Evolutionary conservation across 2,888 invertebrate species (phyloP), one percentile per base, ranked within the genome.

Genomic region (Syrista parreyssii): DNA sequence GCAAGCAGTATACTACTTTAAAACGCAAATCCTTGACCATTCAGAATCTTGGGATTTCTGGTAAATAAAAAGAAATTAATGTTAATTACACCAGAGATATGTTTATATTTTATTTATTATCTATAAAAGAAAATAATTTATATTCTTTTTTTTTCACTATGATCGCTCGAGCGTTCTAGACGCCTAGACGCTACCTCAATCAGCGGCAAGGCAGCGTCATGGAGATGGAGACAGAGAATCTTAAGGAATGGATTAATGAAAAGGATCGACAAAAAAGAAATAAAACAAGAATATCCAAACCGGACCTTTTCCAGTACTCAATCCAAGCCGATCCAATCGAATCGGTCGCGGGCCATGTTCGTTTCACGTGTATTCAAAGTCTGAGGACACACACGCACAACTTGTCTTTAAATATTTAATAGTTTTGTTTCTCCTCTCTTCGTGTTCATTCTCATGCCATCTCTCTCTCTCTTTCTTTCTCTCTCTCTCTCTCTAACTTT

Each of bases 401-500:
- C 33, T 36, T 33, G 74, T 31, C 71, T 71, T 71, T 71, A 71
- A 71, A 71, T 71, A 71, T 71, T 71, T 33, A 71, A 15, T 74
- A 74, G 74, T 35, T 36, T 74, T 74, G 33, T 15, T 74, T 74
- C 74, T 31, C 30, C 23, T 55, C 23, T 32, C 71, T 11, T 71
- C 71, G 12, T 32, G 31, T 15, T 11, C 71, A 15, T 31, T 23
- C 32, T 71, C 71, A 15, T 31, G 32, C 31, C 32, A 30, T 69
- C 69, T 69, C 12, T 69, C 31, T 69, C 74, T 36, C 68, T 75
- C 77, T 81, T 75, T 72, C 73, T 78, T 77, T 73, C 72, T 79
- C 73, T 78, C 23, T 75, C 74, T 78, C 79, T 78, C 80, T 79
- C 76, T 79, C 76, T 23, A 55, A 55, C 55, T 55, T 55, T 55